phyloP scores from a whole-genome alignment of 1,140 invertebrate genomes.

The Drosophila biarmipes region DNA sequence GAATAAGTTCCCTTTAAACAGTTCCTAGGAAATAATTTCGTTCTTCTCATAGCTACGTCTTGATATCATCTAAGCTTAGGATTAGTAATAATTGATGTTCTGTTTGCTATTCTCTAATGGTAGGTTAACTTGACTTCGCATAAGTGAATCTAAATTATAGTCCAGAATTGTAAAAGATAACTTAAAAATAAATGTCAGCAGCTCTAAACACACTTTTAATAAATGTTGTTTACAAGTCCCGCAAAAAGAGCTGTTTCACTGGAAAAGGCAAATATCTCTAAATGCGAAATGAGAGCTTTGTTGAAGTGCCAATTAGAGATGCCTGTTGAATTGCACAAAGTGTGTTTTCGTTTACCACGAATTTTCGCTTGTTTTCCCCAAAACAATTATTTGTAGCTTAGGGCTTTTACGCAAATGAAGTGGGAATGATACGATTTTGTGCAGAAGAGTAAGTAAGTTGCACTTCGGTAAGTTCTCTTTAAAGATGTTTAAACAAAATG shows the following conservation, averaged over 20 bases:
- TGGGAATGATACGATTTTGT: background rate
- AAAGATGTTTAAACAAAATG: background rate
- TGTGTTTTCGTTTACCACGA: background rate
- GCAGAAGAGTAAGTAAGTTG: background rate
- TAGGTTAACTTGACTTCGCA: conserved; percentile 4
- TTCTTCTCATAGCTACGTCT: conserved; percentile 17
- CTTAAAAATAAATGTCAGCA: conserved; percentile 10
- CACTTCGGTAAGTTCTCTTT: background rate
- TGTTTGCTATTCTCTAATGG: conserved; percentile 9
- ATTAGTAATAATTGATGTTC: conserved; percentile 21
- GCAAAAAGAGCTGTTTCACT: background rate
- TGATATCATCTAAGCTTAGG: conserved; percentile 11
- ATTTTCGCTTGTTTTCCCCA: background rate
- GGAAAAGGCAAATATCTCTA: background rate
- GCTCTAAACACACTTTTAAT: conserved; percentile 25
- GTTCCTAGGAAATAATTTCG: conserved; percentile 35
- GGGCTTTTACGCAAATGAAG: background rate
- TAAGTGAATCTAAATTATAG: conserved; percentile 1
- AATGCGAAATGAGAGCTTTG: background rate
- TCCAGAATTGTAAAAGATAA: conserved; percentile 9
- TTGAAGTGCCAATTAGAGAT: background rate
- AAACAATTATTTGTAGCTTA: background rate
- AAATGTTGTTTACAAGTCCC: conserved; percentile 44
- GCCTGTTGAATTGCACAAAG: background rate
- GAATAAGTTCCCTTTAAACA: conserved; percentile 28